Conservation (phyloP, 2,113 vertebrate species). For the Dascyllus trimaculatus region DNA sequence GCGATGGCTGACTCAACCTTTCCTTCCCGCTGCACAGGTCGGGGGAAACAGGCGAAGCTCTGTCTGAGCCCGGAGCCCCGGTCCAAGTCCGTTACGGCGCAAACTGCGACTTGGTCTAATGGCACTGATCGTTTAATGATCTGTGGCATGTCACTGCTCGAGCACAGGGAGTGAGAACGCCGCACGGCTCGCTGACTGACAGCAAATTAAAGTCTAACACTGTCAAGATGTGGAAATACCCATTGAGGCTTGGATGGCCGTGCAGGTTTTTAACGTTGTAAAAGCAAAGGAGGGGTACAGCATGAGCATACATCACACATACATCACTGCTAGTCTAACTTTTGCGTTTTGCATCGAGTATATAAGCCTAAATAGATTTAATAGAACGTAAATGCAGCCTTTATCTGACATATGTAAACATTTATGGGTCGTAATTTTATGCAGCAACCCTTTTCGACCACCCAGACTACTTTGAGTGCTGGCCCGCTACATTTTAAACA, state of each 20-base stretch:
- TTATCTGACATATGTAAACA: conserved; percentile 6
- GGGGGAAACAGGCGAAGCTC: conserved; percentile 70
- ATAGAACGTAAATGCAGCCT: conserved; percentile 9
- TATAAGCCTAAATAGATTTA: neutral
- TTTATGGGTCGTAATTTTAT: neutral
- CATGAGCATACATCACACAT: conserved; percentile 5
- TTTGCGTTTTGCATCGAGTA: neutral
- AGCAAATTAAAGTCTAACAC: conserved; percentile 37
- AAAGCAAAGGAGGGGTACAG: conserved; percentile 15
- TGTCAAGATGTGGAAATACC: conserved; percentile 64
- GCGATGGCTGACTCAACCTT: conserved; percentile 73
- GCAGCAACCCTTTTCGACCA: conserved; percentile 5
- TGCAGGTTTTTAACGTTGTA: conserved; percentile 1
- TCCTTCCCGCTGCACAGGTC: conserved; percentile 57
- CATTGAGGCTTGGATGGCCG: conserved; percentile 27
- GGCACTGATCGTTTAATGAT: conserved; percentile 71
- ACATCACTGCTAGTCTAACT: neutral
- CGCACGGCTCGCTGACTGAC: conserved; percentile 47
- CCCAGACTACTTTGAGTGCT: conserved; percentile 17
- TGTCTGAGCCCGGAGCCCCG: conserved; percentile 56
- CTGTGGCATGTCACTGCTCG: conserved; percentile 61
- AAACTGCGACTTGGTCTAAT: conserved; percentile 53
- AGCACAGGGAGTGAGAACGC: conserved; percentile 37
- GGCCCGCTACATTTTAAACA: conserved; percentile 8
- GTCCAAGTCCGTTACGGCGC: conserved; percentile 43